Percentiles rank a stretch among this genome's conserved stretches.
These are phyloP conservation scores for Cylas formicarius DNA, from an alignment of 1,140 invertebrate genomes.

Conservation along the genomic window DNA sequence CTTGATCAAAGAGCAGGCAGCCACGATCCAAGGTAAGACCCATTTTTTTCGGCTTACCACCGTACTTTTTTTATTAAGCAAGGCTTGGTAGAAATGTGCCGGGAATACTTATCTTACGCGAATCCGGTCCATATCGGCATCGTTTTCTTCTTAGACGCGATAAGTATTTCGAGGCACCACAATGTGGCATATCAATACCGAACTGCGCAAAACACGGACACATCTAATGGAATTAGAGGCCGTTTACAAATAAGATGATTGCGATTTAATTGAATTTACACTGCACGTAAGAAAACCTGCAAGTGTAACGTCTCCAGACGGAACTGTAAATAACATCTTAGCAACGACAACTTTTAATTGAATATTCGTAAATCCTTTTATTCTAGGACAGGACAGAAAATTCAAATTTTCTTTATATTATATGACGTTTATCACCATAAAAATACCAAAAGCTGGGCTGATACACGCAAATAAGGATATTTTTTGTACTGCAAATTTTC, in stretches of 20 bases:
- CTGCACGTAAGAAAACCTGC: slow-evolving; percentile 1
- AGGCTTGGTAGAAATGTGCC: not conserved
- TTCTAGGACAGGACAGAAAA: not conserved
- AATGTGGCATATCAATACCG: slow-evolving; percentile 39
- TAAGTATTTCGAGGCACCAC: slow-evolving; percentile 29
- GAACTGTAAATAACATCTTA: too few relatives aligned
- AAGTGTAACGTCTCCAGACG: slow-evolving; percentile 1
- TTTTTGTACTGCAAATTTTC: too few relatives aligned
- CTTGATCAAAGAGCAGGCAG: slow-evolving; percentile 37
- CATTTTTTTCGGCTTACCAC: slow-evolving; percentile 13
- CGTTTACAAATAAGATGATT: too few relatives aligned
- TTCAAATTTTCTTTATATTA: not conserved
- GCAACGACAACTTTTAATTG: too few relatives aligned
- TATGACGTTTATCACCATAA: too few relatives aligned
- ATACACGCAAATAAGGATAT: too few relatives aligned
- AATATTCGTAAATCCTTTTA: not conserved
- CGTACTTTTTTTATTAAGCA: slow-evolving; percentile 1
- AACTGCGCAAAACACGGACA: too few relatives aligned
- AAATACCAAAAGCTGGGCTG: too few relatives aligned
- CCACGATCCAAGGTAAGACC: slow-evolving; percentile 38
- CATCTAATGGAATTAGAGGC: too few relatives aligned
- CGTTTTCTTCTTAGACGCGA: slow-evolving; percentile 4
- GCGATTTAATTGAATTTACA: too few relatives aligned
- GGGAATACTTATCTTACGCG: too few relatives aligned
- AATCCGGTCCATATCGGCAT: too few relatives aligned